Evolutionary conservation across 1,140 invertebrate species (phyloP).

Genomic region (Drosophila gunungcola): DNA sequence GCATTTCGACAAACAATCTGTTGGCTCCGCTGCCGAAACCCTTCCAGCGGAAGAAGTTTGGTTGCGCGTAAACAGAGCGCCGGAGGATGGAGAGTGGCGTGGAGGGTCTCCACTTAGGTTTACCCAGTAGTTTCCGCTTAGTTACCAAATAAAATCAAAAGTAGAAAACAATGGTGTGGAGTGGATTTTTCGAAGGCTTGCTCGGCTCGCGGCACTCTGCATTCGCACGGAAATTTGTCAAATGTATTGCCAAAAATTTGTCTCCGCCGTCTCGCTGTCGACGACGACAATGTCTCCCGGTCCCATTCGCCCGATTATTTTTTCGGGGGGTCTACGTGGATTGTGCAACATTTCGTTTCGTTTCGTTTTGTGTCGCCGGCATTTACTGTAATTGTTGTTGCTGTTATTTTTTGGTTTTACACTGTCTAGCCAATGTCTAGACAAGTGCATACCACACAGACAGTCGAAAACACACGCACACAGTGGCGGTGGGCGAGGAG

Average conservation of each 20-base stretch:
- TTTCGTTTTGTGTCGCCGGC: conserved; percentile 78
- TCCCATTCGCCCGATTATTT: background rate
- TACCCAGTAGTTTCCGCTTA: conserved; percentile 47
- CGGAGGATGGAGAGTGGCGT: conserved; percentile 2
- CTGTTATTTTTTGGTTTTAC: conserved; percentile 77
- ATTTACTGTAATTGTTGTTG: conserved; percentile 77
- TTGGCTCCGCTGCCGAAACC: conserved; percentile 87
- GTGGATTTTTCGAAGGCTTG: conserved; percentile 28
- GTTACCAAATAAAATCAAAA: conserved; percentile 58
- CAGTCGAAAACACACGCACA: conserved; percentile 58
- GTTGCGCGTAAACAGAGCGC: conserved; percentile 77
- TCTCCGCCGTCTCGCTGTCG: conserved; percentile 50
- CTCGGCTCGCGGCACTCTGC: conserved; percentile 4
- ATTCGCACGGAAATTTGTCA: conserved; percentile 50
- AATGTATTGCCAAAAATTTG: conserved; percentile 71
- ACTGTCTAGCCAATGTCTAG: conserved; percentile 84
- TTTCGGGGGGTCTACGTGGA: conserved; percentile 46
- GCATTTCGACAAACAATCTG: conserved; percentile 88
- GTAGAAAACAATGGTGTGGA: conserved; percentile 27
- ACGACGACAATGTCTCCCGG: conserved; percentile 23
- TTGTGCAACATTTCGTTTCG: conserved; percentile 78
- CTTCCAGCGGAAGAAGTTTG: conserved; percentile 88
- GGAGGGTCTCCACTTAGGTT: conserved; percentile 4
- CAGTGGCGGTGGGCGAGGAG: conserved; percentile 21
- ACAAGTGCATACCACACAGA: conserved; percentile 82